phyloP scores from a whole-genome alignment of 2,797 vertebrate species.

The Sebastes hubbsi region DNA sequence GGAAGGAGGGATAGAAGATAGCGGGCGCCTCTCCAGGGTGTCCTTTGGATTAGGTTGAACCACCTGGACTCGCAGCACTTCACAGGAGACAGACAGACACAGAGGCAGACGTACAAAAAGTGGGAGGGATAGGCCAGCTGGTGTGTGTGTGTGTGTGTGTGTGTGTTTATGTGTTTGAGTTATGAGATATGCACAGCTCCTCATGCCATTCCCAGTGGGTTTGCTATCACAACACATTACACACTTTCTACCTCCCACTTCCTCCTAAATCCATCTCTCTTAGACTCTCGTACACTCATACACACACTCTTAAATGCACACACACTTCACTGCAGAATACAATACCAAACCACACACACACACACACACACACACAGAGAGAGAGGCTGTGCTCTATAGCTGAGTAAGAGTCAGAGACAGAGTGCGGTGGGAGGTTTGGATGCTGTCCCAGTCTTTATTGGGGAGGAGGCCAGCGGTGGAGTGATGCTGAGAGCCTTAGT shows the following conservation, averaged over 20 bases:
- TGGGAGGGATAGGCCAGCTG: constrained; percentile 57
- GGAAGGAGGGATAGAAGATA: constrained; percentile 2
- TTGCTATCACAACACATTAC: constrained; percentile 64
- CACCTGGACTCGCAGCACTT: constrained; percentile 59
- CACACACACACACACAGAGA: not conserved
- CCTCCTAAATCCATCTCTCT: constrained; percentile 38
- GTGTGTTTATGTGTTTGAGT: constrained; percentile 20
- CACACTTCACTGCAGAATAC: not conserved
- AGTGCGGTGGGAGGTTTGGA: constrained; percentile 51
- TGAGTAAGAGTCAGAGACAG: constrained; percentile 28
- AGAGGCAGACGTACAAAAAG: constrained; percentile 30
- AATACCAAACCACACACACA: not conserved
- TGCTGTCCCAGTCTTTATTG: constrained; percentile 46
- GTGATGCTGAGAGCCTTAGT: constrained; percentile 35
- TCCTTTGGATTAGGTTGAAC: constrained; percentile 53
- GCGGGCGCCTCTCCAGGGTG: constrained; percentile 40
- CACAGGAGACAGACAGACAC: constrained; percentile 38
- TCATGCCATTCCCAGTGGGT: constrained; percentile 48
- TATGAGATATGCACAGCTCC: constrained; percentile 61
- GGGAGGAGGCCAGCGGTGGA: constrained; percentile 37
- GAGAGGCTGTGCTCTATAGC: not conserved
- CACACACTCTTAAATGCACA: constrained; percentile 2
- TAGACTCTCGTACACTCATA: constrained; percentile 11
- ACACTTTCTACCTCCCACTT: constrained; percentile 51
- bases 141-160: constrained; percentile 27